A percentile compares a stretch with the other conserved stretches of the same genome.
Conservation (phyloP, 2,888 invertebrate genomes). For the Synergus japonicus region DNA sequence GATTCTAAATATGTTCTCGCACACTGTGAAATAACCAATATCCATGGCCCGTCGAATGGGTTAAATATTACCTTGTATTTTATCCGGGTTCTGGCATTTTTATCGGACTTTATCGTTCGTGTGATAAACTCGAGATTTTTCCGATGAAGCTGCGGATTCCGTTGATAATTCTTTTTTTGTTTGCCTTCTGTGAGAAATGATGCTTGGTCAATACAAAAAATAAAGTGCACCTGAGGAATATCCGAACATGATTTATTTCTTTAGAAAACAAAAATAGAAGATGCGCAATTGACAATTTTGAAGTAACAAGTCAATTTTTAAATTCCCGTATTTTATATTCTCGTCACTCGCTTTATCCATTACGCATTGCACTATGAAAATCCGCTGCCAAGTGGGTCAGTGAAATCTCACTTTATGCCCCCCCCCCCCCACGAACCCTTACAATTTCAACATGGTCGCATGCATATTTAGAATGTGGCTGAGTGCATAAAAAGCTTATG, state of each 20-base stretch:
- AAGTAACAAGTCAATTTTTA: background rate
- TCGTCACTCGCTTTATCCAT: background rate
- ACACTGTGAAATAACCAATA: conserved; percentile 31
- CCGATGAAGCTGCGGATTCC: conserved; percentile 38
- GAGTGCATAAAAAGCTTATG: conserved; percentile 64
- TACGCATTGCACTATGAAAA: background rate
- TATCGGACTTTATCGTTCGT: conserved; percentile 38
- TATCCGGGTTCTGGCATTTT: conserved; percentile 42
- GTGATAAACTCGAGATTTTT: conserved; percentile 41
- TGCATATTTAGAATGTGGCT: conserved; percentile 54
- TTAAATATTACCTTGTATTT: conserved; percentile 45
- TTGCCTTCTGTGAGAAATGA: conserved; percentile 5
- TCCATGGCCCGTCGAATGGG: conserved; percentile 42
- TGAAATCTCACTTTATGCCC: conserved; percentile 1
- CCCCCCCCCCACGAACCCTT: background rate
- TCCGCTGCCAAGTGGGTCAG: conserved; percentile 17
- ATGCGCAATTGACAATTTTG: background rate
- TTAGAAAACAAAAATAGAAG: background rate
- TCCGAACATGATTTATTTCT: background rate
- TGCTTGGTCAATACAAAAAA: conserved; percentile 23
- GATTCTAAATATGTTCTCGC: conserved; percentile 28
- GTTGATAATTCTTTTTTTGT: conserved; percentile 30
- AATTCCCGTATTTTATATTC: background rate
- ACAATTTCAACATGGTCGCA: conserved; percentile 32
- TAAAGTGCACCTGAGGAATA: conserved; percentile 16